Conservation (phyloP, 1,140 invertebrate species). For the Zaprionus ornatus region DNA sequence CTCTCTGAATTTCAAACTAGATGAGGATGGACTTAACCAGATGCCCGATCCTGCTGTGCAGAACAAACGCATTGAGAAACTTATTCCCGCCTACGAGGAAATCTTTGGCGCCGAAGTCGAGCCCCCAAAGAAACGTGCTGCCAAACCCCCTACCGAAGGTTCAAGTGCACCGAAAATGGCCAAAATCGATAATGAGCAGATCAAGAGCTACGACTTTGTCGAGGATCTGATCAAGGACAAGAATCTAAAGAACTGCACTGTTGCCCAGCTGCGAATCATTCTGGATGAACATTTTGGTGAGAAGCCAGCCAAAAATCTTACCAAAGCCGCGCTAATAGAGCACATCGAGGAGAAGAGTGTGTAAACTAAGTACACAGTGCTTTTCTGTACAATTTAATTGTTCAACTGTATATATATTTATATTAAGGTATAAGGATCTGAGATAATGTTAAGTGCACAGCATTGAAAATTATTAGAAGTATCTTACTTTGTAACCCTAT, state of each 20-base stretch:
- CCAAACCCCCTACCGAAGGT: conserved; percentile 16
- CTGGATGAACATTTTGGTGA: conserved; percentile 55
- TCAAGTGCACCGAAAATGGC: conserved; percentile 59
- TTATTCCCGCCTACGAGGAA: conserved; percentile 55
- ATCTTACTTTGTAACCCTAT: too few relatives aligned
- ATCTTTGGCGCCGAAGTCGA: conserved; percentile 62
- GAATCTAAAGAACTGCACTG: conserved; percentile 50
- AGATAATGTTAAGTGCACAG: background rate
- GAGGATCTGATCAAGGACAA: conserved; percentile 45
- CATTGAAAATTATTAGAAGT: background rate
- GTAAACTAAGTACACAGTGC: background rate
- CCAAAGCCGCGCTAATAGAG: conserved; percentile 53
- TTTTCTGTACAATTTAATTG: too few relatives aligned
- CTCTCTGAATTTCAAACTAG: conserved; percentile 65
- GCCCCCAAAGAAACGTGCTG: conserved; percentile 55
- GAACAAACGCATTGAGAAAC: conserved; percentile 66
- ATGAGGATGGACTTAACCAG: conserved; percentile 47
- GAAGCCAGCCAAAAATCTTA: conserved; percentile 10
- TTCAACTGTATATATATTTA: background rate
- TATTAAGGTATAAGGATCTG: background rate
- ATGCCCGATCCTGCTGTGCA: conserved; percentile 64
- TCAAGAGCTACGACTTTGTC: conserved; percentile 50
- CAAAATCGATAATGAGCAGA: conserved; percentile 50
- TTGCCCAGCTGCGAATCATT: conserved; percentile 52
- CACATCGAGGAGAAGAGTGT: conserved; percentile 39